Conservation (phyloP, 2,888 invertebrate genomes). For the Actias luna region DNA sequence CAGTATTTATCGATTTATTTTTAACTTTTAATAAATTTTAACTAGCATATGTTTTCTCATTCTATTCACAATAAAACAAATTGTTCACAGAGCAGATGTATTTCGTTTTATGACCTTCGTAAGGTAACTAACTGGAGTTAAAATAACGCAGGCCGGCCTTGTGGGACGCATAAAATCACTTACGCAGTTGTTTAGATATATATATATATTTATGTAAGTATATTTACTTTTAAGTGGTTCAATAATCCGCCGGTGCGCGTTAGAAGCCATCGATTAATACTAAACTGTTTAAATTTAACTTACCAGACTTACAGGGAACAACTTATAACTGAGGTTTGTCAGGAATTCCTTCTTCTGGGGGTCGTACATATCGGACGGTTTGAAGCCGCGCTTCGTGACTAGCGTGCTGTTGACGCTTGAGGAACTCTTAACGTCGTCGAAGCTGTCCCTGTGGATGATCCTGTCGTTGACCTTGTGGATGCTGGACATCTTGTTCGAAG, state of each 20-base stretch:
- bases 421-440: constrained; percentile 74
- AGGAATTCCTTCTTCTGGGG: constrained; percentile 91
- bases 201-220: neutral
- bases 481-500: constrained; percentile 77
- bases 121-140: neutral
- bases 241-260: constrained; percentile 44
- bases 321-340: constrained; percentile 89
- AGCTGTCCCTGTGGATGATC: constrained; percentile 71
- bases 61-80: neutral
- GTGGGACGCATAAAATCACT: constrained; percentile 6
- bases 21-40: too few relatives aligned
- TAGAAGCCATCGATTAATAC: constrained; percentile 47
- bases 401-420: constrained; percentile 82
- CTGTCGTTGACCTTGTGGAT: constrained; percentile 76
- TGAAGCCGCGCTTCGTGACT: constrained; percentile 88
- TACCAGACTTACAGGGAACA: constrained; percentile 92
- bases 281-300: constrained; percentile 63
- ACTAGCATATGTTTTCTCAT: neutral
- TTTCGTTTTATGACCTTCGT: neutral
- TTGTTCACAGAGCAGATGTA: neutral
- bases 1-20: too few relatives aligned
- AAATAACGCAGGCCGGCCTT: neutral
- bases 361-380: constrained; percentile 92
- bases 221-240: neutral
- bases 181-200: constrained; percentile 20